Conservation (phyloP, 1,140 invertebrate species). For the Drepana arcuata region DNA sequence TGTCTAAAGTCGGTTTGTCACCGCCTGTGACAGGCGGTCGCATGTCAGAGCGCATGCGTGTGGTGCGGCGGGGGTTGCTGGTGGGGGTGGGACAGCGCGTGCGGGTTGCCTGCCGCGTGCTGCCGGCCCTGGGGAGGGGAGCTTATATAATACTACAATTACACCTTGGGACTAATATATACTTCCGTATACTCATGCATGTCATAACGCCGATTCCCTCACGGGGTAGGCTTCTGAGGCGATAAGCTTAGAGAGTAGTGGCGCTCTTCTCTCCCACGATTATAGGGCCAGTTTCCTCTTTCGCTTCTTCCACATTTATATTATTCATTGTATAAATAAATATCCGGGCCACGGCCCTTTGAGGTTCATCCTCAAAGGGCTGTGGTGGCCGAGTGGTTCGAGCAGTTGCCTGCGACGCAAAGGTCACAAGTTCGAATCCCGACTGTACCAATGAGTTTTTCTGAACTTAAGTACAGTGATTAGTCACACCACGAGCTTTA, state of each 20-base stretch:
- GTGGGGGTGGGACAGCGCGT: slow-evolving; percentile 34
- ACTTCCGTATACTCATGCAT: neutral
- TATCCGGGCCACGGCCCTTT: too few relatives aligned
- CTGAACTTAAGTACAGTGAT: too few relatives aligned
- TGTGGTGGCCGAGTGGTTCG: too few relatives aligned
- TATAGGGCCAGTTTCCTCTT: neutral
- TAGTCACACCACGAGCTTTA: too few relatives aligned
- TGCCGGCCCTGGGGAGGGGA: slow-evolving; percentile 38
- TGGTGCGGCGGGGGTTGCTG: slow-evolving; percentile 38
- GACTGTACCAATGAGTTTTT: too few relatives aligned
- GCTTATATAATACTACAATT: neutral
- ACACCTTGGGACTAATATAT: neutral
- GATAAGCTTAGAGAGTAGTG: neutral
- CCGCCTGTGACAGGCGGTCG: slow-evolving; percentile 14
- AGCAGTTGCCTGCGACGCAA: too few relatives aligned
- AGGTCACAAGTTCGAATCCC: too few relatives aligned
- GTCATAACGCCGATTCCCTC: neutral
- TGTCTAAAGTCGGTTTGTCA: slow-evolving; percentile 8
- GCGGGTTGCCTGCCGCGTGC: slow-evolving; percentile 36
- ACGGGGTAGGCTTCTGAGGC: neutral
- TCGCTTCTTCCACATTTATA: neutral
- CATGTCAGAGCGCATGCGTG: slow-evolving; percentile 52
- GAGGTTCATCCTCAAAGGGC: too few relatives aligned
- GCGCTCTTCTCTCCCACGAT: neutral
- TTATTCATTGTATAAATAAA: too few relatives aligned